phyloP scores from a whole-genome alignment of 2,888 invertebrate species.

The Cyclophora punctaria region DNA sequence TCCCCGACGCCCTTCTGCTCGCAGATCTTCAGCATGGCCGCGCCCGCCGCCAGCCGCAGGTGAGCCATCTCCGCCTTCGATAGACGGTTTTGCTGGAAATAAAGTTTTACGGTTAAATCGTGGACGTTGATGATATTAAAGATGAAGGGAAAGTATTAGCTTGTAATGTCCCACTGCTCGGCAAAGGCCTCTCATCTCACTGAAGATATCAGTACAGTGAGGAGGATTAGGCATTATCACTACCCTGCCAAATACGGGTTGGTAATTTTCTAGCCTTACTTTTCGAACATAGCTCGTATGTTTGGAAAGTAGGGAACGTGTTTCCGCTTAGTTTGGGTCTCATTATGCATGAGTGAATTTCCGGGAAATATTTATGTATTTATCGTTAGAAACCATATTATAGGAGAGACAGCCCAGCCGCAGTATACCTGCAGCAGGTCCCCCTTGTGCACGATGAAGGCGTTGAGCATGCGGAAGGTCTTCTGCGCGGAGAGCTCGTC shows the following conservation, averaged over 20 bases:
- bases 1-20: slow-evolving; percentile 97
- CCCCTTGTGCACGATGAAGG: slow-evolving; percentile 94
- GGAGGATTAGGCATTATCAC: too few relatives aligned
- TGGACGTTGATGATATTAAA: too few relatives aligned
- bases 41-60: slow-evolving; percentile 92
- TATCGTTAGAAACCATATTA: background rate
- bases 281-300: too few relatives aligned
- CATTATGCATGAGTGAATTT: too few relatives aligned
- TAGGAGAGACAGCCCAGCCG: background rate
- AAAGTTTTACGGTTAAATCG: background rate
- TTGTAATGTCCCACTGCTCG: too few relatives aligned
- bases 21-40: slow-evolving; percentile 96
- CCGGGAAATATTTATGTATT: background rate
- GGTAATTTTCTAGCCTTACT: too few relatives aligned
- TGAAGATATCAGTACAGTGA: too few relatives aligned
- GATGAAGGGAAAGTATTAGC: too few relatives aligned
- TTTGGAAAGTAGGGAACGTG: too few relatives aligned
- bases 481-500: slow-evolving; percentile 92
- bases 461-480: slow-evolving; percentile 95
- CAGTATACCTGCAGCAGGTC: slow-evolving; percentile 79
- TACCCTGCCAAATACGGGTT: too few relatives aligned
- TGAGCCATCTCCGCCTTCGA: slow-evolving; percentile 94
- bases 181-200: too few relatives aligned
- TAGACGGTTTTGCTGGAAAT: slow-evolving; percentile 79
- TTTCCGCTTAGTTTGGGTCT: too few relatives aligned